Base-by-base conservation (phyloP, 1,140 invertebrate species). In the Xylocopa sonorina region DNA sequence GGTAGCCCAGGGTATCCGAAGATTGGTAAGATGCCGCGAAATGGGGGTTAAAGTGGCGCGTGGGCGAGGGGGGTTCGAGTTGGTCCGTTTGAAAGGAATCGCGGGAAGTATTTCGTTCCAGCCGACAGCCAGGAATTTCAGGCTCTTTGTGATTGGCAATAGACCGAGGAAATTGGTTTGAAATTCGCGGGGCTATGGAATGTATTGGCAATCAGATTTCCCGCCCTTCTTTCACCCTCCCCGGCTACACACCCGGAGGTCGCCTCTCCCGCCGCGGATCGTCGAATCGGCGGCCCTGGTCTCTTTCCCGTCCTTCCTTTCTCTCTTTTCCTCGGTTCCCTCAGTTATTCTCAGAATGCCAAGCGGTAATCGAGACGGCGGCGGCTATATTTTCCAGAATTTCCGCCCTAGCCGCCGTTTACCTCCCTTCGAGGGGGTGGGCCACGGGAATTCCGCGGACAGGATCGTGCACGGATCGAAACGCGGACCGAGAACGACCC, bases 171-270 rank as follows among this genome's bases (percentile, higher is more conserved):
- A 91, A 91, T 91, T 91, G 90, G 87, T 89, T 89, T 87, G 89
- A 91, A 90, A 90, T 91, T 91, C 89, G 87, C 87, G 85, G 80
- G 86, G 85, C 85, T 85, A 88, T 89, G 87, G 86, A 90, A 91
- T 90, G 89, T 91, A 91, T 91, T 90, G 91, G 89, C 89, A 91
- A 91, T 92, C 90, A 92, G 89, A 92, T 91, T 91, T 90, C 83
- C 86, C 84, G 83, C 82, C 79, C 83, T 85, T 84, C 71, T 72
- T 55, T 29, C 55, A 81, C 74, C 55, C 51, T 77, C 64, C 72
- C 78, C 67, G 29, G 76, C 71, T 80, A 67, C 68, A 32, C 53
- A 77, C n/a, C 27, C 53, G 74, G 18, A 51, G 50, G 43, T 4
- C 81, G 78, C 81, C 82, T 16, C 29, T 16, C 14, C 29, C 21